Evolutionary conservation across 2,113 vertebrate species (phyloP).

Genomic region (Andinoacara biseriatus): DNA sequence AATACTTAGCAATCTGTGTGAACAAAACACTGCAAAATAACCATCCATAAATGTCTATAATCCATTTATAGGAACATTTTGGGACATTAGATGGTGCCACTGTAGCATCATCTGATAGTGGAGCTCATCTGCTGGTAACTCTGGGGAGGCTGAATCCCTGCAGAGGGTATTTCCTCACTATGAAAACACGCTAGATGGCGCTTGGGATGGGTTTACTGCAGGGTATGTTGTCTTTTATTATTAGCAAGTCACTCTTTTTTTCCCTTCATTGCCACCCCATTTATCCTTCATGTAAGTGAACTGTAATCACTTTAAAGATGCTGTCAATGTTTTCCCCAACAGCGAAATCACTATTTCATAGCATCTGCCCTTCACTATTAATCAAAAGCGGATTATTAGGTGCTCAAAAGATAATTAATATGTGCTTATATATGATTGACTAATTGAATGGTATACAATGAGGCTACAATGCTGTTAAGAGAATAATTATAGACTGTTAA

Average conservation of each 20-base stretch:
- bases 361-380: background rate
- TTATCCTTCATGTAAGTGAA: background rate
- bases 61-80: background rate
- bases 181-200: conserved; percentile 42
- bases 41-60: background rate
- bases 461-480: background rate
- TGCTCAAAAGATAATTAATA: background rate
- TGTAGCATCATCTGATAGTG: background rate
- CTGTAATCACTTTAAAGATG: background rate
- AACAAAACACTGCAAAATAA: background rate
- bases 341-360: background rate
- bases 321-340: background rate
- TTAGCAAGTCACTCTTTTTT: background rate
- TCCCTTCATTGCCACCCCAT: background rate
- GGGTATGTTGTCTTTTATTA: background rate
- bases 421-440: background rate
- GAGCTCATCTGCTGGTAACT: background rate
- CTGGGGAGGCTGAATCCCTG: background rate
- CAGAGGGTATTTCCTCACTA: background rate
- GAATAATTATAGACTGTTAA: background rate
- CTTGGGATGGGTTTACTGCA: conserved; percentile 48
- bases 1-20: background rate
- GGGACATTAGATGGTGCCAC: background rate
- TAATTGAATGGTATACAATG: background rate
- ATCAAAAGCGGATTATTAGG: background rate